Evolutionary conservation across 2,888 invertebrate genomes (phyloP), one percentile per base, ranked within the genome.

Genomic region (Lycia hirtaria): DNA sequence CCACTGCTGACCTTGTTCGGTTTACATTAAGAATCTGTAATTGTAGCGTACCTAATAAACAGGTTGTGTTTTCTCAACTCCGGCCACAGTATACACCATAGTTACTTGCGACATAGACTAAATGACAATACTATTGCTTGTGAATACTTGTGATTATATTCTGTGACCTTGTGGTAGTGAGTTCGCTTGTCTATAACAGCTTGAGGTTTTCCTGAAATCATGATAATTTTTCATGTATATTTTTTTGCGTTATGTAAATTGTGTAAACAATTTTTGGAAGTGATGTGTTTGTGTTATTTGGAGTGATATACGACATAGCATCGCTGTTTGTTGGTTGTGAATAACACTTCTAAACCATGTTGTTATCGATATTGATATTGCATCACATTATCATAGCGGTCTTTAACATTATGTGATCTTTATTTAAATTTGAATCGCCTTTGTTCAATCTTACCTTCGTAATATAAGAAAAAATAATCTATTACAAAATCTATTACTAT

Each of bases 1-100:
- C 22, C 7, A 17, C 17, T 19, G 20, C 56, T 62, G 67, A 68
- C 68, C 65, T 68, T 69, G 61, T 68, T 61, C 56, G 57, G 51
- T 54, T 55, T 60, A 57, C 57, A 58, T 47, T 55, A 52, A 44
- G 40, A 54, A 61, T 61, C 60, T 67, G 59, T 61, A 59, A 62
- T 55, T 60, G 60, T 54, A 56, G 61, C 54, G 47, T 44, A 51
- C 44, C 40, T 44, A 53, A 38, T 43, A 47, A 28, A 59, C 61
- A 62, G 64, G 61, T 67, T 60, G 59, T 55, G 47, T 64, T 58
- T 64, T 62, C 66, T 64, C 61, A 17, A n/a, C 26, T 28, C 9
- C 2, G 1, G 10, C 10, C 26, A 1, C 41, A 41, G 41, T 28
- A 41, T 26, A 41, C 9, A n/a, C 10, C 4, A 41, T 26, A 26